Base-by-base conservation (phyloP, 2,797 vertebrate genomes). In the Florisuga fusca region DNA sequence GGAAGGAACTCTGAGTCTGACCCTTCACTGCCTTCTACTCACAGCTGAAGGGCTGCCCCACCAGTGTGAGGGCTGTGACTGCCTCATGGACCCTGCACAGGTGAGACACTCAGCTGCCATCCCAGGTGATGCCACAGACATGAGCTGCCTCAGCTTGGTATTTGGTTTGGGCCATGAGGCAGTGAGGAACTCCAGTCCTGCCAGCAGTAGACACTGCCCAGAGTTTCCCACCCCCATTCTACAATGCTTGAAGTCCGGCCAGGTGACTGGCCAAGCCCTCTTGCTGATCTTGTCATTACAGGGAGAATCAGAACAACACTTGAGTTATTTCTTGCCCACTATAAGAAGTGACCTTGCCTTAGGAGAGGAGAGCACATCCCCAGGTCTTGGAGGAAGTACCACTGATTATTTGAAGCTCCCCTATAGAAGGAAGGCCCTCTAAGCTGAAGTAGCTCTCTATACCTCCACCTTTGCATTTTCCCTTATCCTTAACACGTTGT, bases 1-100 rank as follows among this genome's bases (percentile, higher is more conserved):
- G 66, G 87, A 89, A 92, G 34, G 41, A 9, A 8, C 74, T 20
- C 74, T 20, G 61, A 93, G 69, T 94, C 94, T 96, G 85, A 66
- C 23, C 66, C 75, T 58, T 50, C 82, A 27, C 51, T 75, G 67
- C 66, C 87, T 88, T 84, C 78, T 34, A 77, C 79, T 41, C 93
- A 94, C 23, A 75, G 83, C 79, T 91, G 74, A 68, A 2, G 1
- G 46, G 58, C 62, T 51, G 53, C n/a, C 22, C 79, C 69, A 58
- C 19, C 73, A 62, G 25, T 4, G 14, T 8, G 21, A 57, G n/a
- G 36, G 58, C 89, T 68, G 25, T 17, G 54, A 64, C 66, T 75
- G 76, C 58, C 55, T 69, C 76, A 64, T 6, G 26, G 69, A 9
- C 59, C 57, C 41, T 0, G 0, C 15, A 46, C 80, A 94, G 76